phyloP scores from a whole-genome alignment of 2,113 vertebrate species.

The Parotia lawesii region DNA sequence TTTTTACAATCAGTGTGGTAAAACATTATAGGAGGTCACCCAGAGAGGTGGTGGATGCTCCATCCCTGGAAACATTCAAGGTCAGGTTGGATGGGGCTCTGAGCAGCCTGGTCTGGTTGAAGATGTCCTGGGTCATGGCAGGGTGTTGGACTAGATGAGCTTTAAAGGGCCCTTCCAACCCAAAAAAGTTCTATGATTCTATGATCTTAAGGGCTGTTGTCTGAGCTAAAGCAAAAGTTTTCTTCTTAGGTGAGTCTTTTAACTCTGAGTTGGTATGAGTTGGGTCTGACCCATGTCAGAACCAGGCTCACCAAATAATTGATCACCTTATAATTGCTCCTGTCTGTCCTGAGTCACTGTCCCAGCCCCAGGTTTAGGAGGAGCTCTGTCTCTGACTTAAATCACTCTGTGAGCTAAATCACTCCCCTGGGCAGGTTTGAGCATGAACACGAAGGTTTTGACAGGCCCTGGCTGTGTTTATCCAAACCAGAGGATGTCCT shows the following conservation, averaged over 20 bases:
- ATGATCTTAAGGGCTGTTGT: fast-evolving
- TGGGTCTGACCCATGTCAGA: background rate
- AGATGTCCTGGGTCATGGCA: background rate
- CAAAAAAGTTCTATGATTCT: background rate
- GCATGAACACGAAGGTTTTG: background rate
- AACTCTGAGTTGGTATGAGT: background rate
- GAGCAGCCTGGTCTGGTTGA: background rate
- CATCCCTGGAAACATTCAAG: background rate
- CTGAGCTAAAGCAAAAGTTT: background rate
- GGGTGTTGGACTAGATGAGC: background rate
- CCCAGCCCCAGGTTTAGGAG: background rate
- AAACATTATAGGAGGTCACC: background rate
- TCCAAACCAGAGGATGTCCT: background rate
- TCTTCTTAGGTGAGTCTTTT: background rate
- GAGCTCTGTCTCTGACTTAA: background rate
- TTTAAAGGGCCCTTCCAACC: background rate
- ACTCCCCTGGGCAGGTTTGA: background rate
- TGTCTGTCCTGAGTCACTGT: background rate
- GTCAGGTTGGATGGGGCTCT: background rate
- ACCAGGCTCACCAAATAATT: background rate
- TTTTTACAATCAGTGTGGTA: background rate
- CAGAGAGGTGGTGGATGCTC: background rate
- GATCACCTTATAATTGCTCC: fast-evolving
- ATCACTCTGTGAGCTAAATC: background rate
- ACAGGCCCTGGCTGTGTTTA: background rate